phyloP scores from a whole-genome alignment of 2,113 vertebrate genomes.

The Theropithecus gelada region DNA sequence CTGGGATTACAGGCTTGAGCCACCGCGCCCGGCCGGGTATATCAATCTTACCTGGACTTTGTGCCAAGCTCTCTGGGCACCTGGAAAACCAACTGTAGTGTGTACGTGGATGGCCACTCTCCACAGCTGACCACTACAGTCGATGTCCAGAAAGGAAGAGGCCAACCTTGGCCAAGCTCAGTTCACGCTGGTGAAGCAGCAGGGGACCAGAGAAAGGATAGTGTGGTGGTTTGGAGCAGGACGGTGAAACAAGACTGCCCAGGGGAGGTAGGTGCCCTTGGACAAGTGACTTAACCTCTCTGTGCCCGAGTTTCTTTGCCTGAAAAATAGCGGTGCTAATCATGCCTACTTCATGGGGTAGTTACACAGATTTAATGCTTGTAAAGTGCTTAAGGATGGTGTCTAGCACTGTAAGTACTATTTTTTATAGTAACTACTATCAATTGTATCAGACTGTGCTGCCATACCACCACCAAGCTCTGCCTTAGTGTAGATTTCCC shows the following conservation, averaged over 20 bases:
- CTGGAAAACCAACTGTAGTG: not conserved
- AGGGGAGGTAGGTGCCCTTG: not conserved
- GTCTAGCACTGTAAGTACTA: not conserved
- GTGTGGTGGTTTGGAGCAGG: not conserved
- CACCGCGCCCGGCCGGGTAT: too few species aligned
- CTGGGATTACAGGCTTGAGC: too few species aligned
- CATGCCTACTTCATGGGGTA: not conserved
- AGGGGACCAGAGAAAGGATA: not conserved
- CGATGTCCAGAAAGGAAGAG: not conserved
- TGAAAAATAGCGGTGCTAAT: not conserved
- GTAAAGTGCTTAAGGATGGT: not conserved
- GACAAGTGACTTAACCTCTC: not conserved
- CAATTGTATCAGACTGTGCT: not conserved
- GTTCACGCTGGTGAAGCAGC: not conserved
- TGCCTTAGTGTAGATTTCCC: not conserved
- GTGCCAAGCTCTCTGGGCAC: not conserved
- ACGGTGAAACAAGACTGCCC: not conserved
- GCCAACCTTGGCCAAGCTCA: not conserved
- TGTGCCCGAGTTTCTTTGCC: not conserved
- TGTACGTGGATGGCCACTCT: not conserved
- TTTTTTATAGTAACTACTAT: not conserved
- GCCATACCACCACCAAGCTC: not conserved
- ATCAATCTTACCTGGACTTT: not conserved
- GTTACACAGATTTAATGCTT: not conserved
- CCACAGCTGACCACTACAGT: not conserved